Evolutionary conservation across 2,797 vertebrate species (phyloP), one percentile per base, ranked within the genome.

Genomic region (Clarias pachynema): DNA sequence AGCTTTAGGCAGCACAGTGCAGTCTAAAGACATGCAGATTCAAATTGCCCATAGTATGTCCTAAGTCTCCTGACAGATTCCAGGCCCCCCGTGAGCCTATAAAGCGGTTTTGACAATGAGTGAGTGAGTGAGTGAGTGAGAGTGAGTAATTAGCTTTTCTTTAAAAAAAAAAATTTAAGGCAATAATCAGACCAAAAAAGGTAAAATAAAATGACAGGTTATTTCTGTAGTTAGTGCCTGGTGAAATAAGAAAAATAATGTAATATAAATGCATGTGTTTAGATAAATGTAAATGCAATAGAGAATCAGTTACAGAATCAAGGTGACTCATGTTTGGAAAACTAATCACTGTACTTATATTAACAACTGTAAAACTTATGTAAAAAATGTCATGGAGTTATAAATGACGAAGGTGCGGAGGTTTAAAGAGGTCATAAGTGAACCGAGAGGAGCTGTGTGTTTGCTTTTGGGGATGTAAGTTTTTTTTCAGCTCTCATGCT

Each of bases 401-500:
- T 81, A 53, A 81, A 81, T 81, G 40, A 81, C 79, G 31, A 59
- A 59, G 74, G 56, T 34, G 74, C 9, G 2, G 31, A 34, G 20
- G 4, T 6, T 78, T 56, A 60, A 34, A 34, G 20, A 60, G 4
- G 75, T 37, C 75, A 60, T 34, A 34, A 78, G 29, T 56, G 57
- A 60, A 77, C 74, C 14, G 20, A 34, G 74, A 59, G 56, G 56
- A 74, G 31, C 49, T 78, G 22, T 70, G 10, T 86, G 81, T 86
- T 86, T 86, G 57, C 85, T 82, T 82, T 83, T 86, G 29, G 73
- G 85, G 85, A 79, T 82, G 85, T 53, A 0, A 82, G 85, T 69
- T 34, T 69, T 34, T 62, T 15, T 82, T 65, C 18, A 78, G 63
- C 63, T 79, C 9, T 74, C 15, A 8, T 29, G 40, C 53, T 16